Base-by-base conservation (phyloP, 2,113 vertebrate genomes). In the Brachirus orientalis region DNA sequence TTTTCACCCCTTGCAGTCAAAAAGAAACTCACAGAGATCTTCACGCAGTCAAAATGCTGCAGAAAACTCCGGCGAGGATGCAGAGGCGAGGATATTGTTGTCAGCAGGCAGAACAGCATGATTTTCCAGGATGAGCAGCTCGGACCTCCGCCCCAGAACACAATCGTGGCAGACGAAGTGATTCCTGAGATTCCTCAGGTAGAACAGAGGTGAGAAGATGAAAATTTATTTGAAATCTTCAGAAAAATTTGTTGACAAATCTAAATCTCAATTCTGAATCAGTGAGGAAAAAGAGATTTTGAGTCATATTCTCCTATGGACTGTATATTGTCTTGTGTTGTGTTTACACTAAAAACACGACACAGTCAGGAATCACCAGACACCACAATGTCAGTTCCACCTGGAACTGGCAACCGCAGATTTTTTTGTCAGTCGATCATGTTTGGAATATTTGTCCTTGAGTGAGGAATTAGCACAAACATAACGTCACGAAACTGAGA, bases 11-110 rank as follows among this genome's bases (percentile, higher is more conserved):
- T 47, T 54, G n/a, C 72, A 75, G 72, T 17, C 6, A 58, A 61
- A 62, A 37, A 2, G 12, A 4, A 22, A 8, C 3, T 52, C n/a
- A 8, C 0, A 1, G 3, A 2, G 8, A 62, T 67, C 18, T 66
- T 50, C 72, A 13, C 63, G 10, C 2, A 20, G 10, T 41, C 47
- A 8, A 70, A 47, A n/a, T 79, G 76, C 52, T 89, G 78, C 40
- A 61, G 52, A 51, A 82, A 52, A 40, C 51, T 37, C 37, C 72
- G 61, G 17, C 62, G 47, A 48, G 71, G 55, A 3, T 56, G 33
- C 22, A 11, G 22, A 0, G 12, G 1, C 10, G 44, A 65, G 1
- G 71, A 70, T n/a, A 28, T 17, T 20, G 18, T 17, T 0, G 2
- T 7, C 19, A 43, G 14, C 19, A 40, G 38, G 10, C 16, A 76